Percentiles rank a stretch among this genome's conserved stretches.
Evolutionary conservation across 1,140 invertebrate species (phyloP).

Genomic region (Pseudomyrmex dendroicus): DNA sequence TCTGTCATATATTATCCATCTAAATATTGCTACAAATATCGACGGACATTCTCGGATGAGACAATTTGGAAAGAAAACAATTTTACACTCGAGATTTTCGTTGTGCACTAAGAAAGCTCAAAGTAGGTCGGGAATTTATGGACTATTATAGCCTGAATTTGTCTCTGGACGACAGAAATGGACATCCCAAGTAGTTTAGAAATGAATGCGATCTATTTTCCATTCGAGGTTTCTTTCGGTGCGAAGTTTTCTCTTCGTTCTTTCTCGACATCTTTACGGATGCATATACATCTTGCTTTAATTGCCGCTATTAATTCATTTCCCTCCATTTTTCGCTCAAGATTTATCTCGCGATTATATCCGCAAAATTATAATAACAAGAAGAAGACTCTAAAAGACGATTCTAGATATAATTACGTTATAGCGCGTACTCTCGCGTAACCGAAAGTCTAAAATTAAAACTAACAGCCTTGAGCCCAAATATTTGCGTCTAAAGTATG

Average conservation of each 20-base stretch:
- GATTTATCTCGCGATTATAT: constrained; percentile 48
- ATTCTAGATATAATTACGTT: constrained; percentile 26
- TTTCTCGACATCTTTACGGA: constrained; percentile 27
- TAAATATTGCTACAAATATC: constrained; percentile 5
- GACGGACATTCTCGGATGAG: constrained; percentile 9
- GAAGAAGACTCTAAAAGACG: constrained; percentile 7
- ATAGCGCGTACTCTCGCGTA: neutral
- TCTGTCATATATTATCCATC: neutral
- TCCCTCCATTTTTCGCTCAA: neutral
- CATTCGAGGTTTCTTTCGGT: constrained; percentile 42
- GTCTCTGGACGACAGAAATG: constrained; percentile 39
- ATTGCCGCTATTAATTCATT: constrained; percentile 34
- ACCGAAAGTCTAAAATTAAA: constrained; percentile 23
- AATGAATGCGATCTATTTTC: constrained; percentile 52
- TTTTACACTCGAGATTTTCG: constrained; percentile 34
- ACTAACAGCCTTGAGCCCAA: neutral
- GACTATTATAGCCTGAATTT: constrained; percentile 42
- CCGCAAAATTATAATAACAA: constrained; percentile 43
- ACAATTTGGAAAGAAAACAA: constrained; percentile 32
- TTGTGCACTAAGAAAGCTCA: constrained; percentile 13
- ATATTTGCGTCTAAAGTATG: constrained; percentile 33
- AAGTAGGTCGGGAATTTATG: constrained; percentile 30
- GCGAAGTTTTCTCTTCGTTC: constrained; percentile 32
- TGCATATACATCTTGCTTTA: constrained; percentile 34
- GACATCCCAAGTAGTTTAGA: constrained; percentile 28